Percentiles rank a stretch among this genome's conserved stretches.
Evolutionary conservation across 1,140 invertebrate genomes (phyloP).

Genomic region (Dryas iulia): DNA sequence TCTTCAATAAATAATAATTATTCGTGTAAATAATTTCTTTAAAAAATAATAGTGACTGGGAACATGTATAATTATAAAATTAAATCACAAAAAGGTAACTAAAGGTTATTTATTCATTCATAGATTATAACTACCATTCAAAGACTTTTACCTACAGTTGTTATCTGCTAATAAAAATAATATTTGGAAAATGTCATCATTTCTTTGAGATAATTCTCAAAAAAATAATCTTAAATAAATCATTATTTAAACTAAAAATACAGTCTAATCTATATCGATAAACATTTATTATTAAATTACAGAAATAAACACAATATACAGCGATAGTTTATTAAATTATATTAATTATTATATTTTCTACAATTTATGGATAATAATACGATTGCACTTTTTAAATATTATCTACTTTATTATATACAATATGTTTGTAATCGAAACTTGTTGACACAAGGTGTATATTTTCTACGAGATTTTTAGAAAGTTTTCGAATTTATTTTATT

Average conservation of each 20-base stretch:
- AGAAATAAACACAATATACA: slow-evolving; percentile 25
- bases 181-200: slow-evolving; percentile 17
- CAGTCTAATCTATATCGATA: not conserved
- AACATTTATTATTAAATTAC: slow-evolving; percentile 24
- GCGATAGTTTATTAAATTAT: slow-evolving; percentile 12
- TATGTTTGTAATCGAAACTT: not conserved
- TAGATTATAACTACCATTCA: not conserved
- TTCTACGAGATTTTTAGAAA: not conserved
- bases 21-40: slow-evolving; percentile 34
- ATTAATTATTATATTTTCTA: slow-evolving; percentile 34
- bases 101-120: slow-evolving; percentile 6
- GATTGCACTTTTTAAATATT: slow-evolving; percentile 70
- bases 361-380: slow-evolving; percentile 55
- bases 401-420: slow-evolving; percentile 41
- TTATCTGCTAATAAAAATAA: slow-evolving; percentile 14
- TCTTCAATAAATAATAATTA: slow-evolving; percentile 33
- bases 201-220: not conserved
- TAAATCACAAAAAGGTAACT: slow-evolving; percentile 53
- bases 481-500: not conserved
- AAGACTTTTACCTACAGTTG: not conserved
- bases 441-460: not conserved
- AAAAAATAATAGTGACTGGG: slow-evolving; percentile 42
- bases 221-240: not conserved
- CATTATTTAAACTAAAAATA: not conserved
- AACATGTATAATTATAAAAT: slow-evolving; percentile 30